Evolutionary conservation across 2,113 vertebrate species (phyloP).

Genomic region (Myiopsitta monachus): DNA sequence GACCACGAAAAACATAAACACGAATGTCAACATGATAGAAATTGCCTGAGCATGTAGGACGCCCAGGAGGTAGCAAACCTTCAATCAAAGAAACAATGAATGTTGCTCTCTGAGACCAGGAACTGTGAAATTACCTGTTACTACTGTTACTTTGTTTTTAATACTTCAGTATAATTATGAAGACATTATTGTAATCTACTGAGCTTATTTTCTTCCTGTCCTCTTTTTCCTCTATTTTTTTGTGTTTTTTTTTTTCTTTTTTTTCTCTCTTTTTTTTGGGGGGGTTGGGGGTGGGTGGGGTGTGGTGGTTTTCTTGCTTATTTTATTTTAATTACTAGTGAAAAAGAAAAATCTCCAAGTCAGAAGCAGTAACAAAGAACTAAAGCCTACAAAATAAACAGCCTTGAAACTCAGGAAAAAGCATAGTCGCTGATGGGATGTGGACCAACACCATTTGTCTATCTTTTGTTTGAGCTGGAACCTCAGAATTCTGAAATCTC

Average conservation of each 20-base stretch:
- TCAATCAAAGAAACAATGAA: not conserved
- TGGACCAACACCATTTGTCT: not conserved
- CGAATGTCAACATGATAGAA: not conserved
- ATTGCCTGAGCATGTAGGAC: not conserved
- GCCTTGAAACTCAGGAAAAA: not conserved
- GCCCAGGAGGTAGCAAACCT: not conserved
- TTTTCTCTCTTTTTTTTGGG: not conserved
- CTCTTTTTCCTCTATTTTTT: rapidly evolving
- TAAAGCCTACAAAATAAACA: not conserved
- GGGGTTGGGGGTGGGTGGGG: rapidly evolving
- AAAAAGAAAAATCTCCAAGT: not conserved
- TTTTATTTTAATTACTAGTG: not conserved
- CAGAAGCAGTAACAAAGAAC: rapidly evolving
- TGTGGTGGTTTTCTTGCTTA: not conserved
- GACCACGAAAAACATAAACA: not conserved
- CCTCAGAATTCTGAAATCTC: not conserved
- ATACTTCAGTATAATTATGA: not conserved
- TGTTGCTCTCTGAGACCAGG: not conserved
- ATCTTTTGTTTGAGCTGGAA: not conserved
- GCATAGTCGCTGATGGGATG: not conserved
- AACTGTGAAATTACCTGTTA: not conserved
- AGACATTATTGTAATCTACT: not conserved
- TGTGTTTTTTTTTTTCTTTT: not conserved
- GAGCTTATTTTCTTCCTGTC: not conserved
- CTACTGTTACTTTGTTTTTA: not conserved